These are phyloP conservation scores for Bicyclus anynana DNA, from an alignment of 1,140 invertebrate species.

Conservation along the genomic window DNA sequence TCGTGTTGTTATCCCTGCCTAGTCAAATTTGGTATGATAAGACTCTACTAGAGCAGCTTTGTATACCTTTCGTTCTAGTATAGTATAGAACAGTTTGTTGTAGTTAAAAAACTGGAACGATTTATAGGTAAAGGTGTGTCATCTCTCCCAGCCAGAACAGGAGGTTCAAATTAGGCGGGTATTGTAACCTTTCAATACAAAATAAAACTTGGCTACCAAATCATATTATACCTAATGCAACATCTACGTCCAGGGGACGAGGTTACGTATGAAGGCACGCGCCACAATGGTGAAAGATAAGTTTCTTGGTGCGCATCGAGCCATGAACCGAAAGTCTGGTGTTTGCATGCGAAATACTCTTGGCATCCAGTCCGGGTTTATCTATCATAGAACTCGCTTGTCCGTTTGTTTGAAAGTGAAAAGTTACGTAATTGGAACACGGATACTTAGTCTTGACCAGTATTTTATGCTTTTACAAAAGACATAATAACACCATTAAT, in stretches of 20 bases:
- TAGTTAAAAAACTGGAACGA: no score
- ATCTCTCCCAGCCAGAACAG: no score
- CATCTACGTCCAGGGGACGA: slow-evolving; percentile 37
- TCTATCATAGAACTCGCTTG: slow-evolving; percentile 49
- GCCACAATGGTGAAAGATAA: slow-evolving; percentile 76
- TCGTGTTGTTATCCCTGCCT: no score
- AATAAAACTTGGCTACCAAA: no score
- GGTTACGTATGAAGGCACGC: slow-evolving; percentile 59
- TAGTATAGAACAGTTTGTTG: no score
- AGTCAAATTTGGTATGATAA: no score
- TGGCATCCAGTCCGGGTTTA: slow-evolving; percentile 60
- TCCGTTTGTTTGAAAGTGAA: slow-evolving; percentile 32
- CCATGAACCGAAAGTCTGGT: slow-evolving; percentile 74
- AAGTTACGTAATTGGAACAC: slow-evolving; percentile 19
- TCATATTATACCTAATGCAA: slow-evolving; percentile 31
- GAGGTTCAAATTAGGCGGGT: no score
- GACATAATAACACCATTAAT: not conserved
- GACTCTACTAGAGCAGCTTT: no score
- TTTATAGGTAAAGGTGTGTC: no score
- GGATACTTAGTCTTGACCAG: not conserved
- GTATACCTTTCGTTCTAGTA: no score
- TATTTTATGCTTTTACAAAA: not conserved
- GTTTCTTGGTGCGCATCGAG: slow-evolving; percentile 74
- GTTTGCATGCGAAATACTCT: slow-evolving; percentile 69
- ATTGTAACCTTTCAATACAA: no score